Base-by-base conservation (phyloP, 2,797 vertebrate species). In the Acanthurus lineatus region DNA sequence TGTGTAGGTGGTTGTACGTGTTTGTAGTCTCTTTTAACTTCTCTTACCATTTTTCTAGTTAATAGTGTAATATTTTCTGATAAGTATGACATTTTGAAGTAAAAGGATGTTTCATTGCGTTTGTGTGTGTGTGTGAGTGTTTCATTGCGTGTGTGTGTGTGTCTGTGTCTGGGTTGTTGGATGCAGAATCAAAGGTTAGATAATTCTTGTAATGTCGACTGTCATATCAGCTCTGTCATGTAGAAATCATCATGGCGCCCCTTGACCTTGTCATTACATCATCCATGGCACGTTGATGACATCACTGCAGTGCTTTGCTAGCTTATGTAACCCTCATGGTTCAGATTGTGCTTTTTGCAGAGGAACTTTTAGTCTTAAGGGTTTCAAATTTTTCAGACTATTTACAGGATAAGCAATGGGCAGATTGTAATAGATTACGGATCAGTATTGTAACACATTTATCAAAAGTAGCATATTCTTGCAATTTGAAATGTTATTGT, bases 141-240 rank as follows among this genome's bases (percentile, higher is more conserved):
- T n/a, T n/a, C n/a, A 14, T 32, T 15, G 8, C 28, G 7, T 53
- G 64, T 67, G 14, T 15, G 15, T 47, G 42, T 16, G 20, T 51
- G 2, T 45, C 5, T 47, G 3, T 42, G 61, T 6, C 10, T 53
- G 51, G 2, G 7, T 57, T 53, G 15, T 66, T 69, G 14, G 20
- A 54, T 56, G 25, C 63, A 74, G 40, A 54, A 17, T 77, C 56
- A 51, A 45, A 56, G 40, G 7, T 69, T 60, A 20, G 8, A 35
- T 16, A 9, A 44, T 15, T 67, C 14, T 44, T 67, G 19, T 58
- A 53, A 60, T 57, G 45, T 45, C 72, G 35, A 53, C 16, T 40
- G 69, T 75, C 47, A 20, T 28, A 65, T 85, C 75, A 74, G 12
- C 75, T 15, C n/a, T 25, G n/a, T 80, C 66, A 47, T 57, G 53